Base-by-base conservation (phyloP, 37 sponge, comb jelly and placozoan genomes). In the Corticium candelabrum region DNA sequence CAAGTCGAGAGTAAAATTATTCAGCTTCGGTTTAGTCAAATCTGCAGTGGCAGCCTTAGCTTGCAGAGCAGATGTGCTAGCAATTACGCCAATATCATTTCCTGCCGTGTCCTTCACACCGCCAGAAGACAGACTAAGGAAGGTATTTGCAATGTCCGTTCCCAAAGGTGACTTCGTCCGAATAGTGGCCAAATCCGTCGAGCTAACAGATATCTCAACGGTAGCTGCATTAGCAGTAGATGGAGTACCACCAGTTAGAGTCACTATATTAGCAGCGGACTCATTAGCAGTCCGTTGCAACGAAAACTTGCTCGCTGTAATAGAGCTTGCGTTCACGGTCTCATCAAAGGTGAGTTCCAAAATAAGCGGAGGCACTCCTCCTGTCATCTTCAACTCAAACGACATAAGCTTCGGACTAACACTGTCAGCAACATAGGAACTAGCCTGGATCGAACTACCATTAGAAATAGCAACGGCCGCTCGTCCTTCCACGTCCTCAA, bases 291-390 rank as follows among this genome's bases (percentile, higher is more conserved):
- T 74, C 4, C 38, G 39, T 69, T 94, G 95, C 38, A 94, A 77
- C 2, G 76, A 77, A 29, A 94, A 87, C 30, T 40, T 30, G 30
- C 84, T 62, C 15, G 88, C 74, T 41, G 78, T 30, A 35, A 94
- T 76, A 7, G 83, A 75, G 30, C 87, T 86, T 4, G 90, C 87
- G 82, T 90, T 87, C 29, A 94, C 87, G 7, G 89, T 94, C 62
- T 94, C 95, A 37, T 81, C 82, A 79, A 94, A 94, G 3, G 90
- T 90, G 2, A 94, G 68, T 38, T 75, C 74, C 40, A 94, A 69
- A 35, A 74, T 38, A 5, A 21, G 56, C 56, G 56, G n/a, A n/a
- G n/a, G 94, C 31, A 87, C 70, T 0, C 91, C 95, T 5, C 29
- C 68, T 77, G 90, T 80, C 91, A 94, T 86, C 71, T 94, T 89